Percentiles rank a stretch among this genome's conserved stretches.
Evolutionary conservation across 2,797 vertebrate genomes (phyloP).

Genomic region (Bufotes viridis): DNA sequence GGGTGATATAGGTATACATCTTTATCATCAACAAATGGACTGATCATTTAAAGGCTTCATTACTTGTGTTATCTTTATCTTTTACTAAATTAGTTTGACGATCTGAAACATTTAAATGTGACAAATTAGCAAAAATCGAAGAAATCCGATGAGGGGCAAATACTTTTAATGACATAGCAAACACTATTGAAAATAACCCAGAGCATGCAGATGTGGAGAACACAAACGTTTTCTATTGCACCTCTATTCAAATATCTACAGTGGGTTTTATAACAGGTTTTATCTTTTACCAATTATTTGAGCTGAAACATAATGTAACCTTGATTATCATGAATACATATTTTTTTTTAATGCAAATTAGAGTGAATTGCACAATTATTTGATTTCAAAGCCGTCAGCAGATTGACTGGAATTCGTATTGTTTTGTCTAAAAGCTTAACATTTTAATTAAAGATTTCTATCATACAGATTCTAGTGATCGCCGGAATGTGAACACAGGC

Average conservation of each 20-base stretch:
- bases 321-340: constrained; percentile 7
- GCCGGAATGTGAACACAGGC: neutral
- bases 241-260: neutral
- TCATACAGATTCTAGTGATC: neutral
- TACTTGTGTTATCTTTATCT: no score
- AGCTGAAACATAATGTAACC: neutral
- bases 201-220: neutral
- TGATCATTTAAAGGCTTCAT: no score
- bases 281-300: neutral
- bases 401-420: constrained; percentile 17
- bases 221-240: neutral
- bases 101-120: no score
- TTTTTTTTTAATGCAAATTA: constrained; percentile 2
- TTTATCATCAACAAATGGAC: no score
- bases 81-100: no score
- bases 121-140: no score
- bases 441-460: constrained; percentile 40
- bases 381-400: neutral
- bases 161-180: neutral
- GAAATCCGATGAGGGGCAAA: no score
- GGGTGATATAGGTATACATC: no score
- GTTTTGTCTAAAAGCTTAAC: constrained; percentile 14
- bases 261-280: neutral
- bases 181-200: neutral
- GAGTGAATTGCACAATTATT: constrained; percentile 2